Evolutionary conservation across 1,140 invertebrate genomes (phyloP), one percentile per base, ranked within the genome.

Genomic region (Scaptomyza pallida): DNA sequence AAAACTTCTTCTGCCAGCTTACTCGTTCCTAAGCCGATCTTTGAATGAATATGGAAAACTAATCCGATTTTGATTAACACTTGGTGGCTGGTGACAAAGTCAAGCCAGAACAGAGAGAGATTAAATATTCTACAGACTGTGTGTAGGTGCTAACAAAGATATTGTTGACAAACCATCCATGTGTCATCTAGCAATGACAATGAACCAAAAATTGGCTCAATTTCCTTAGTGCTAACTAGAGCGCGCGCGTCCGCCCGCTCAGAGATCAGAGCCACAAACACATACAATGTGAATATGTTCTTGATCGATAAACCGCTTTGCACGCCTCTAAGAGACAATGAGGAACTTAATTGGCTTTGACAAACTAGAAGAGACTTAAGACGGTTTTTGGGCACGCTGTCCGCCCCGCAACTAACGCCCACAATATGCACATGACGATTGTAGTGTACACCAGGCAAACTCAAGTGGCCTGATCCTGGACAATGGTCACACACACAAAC

Each of bases 261-360:
- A 16, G 13, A 43, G 52, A 26, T 43, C 17, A 47, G 13, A 56
- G n/a, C 5, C 3, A 54, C 17, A 55, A 16, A 16, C n/a, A 12
- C 15, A 41, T 50, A 3, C 47, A 40, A 6, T 26, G 23, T 26
- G 23, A 5, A 6, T 21, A 40, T 56, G 21, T 41, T 17, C 13
- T 15, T 15, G 5, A 21, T 8, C 19, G 33, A 40, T 73, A 56
- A 79, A 55, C 64, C 62, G 77, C 77, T 82, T 81, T 71, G 64
- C 69, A 80, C 77, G 76, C 78, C 78, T 68, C 35, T 26, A 44
- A 60, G 8, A 30, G 52, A 74, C 64, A 73, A 68, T 41, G 30
- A 44, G 35, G 63, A 65, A 62, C 78, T 59, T 86, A 85, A 85
- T 85, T 86, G 73, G 61, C 77, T 71, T 85, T 86, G 81, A 85